Evolutionary conservation across 2,888 invertebrate genomes (phyloP), one percentile per base, ranked within the genome.

Genomic region (Agrotis ipsilon): DNA sequence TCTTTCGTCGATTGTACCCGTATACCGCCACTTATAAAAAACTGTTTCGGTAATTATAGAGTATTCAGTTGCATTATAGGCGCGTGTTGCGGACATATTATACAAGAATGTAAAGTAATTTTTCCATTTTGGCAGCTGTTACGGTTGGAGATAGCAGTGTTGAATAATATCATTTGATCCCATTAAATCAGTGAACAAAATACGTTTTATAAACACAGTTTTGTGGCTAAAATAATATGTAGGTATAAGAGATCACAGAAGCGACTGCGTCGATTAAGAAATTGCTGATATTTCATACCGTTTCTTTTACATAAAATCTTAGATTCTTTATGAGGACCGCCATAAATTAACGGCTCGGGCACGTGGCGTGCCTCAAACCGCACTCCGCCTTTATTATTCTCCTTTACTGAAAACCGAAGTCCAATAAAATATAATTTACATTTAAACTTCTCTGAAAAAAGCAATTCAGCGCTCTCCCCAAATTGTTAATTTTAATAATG

Each of bases 401-500:
- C 66, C 63, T 69, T 74, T 60, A 70, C 72, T 64, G 72, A 72
- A 84, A 75, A 80, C 84, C 84, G 72, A 84, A 84, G 70, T 78
- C 72, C 75, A 82, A 82, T 82, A 80, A 83, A 85, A 80, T 79
- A 78, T 81, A 80, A 81, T 84, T 84, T 78, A 79, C 77, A 82
- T 81, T 81, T 83, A 82, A 82, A 81, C 72, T 82, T 79, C 72
- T 70, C 64, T 62, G 68, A 80, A 87, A 84, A 83, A 84, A 81
- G 73, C 75, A 80, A 80, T 82, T 83, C 66, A 27, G 80, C 79
- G 72, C 66, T 79, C 69, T 68, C 75, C 75, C 78, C 76, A 81
- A 82, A 83, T 83, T 83, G 80, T 84, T 84, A 85, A 86, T 87
- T 85, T 86, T 83, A 84, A 83, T 86, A 85, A 86, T 82, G 75